These are phyloP conservation scores for Eupleurogrammus muticus DNA, from an alignment of 2,797 vertebrate species.

Conservation along the genomic window DNA sequence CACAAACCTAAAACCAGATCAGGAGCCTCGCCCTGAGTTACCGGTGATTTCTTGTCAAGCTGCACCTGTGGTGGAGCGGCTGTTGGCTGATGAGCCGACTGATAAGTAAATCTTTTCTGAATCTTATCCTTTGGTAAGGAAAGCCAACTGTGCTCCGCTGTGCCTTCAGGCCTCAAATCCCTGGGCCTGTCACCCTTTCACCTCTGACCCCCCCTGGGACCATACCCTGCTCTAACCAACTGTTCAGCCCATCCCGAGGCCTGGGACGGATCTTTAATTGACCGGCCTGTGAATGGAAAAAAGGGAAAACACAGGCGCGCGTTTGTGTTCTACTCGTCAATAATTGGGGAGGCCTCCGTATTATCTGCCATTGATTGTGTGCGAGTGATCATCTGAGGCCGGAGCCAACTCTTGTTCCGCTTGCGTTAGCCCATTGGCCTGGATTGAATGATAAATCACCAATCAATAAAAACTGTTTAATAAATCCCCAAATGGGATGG, in stretches of 20 bases:
- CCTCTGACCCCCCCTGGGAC: conserved; percentile 54
- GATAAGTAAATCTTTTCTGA: conserved; percentile 59
- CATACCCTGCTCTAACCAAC: conserved; percentile 53
- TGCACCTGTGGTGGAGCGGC: conserved; percentile 58
- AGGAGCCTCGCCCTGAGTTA: conserved; percentile 1
- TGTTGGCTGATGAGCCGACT: conserved; percentile 53
- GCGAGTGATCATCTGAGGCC: conserved; percentile 61
- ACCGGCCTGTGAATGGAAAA: conserved; percentile 53
- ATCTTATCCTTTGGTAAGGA: conserved; percentile 35
- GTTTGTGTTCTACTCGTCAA: conserved; percentile 61
- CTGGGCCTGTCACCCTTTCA: conserved; percentile 47
- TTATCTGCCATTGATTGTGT: conserved; percentile 74
- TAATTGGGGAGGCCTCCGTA: conserved; percentile 56
- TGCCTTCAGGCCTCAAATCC: conserved; percentile 46
- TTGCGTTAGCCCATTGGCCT: conserved; percentile 54
- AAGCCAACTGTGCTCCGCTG: conserved; percentile 40
- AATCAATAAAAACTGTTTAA: conserved; percentile 69
- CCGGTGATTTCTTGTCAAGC: conserved; percentile 40
- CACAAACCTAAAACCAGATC: not conserved
- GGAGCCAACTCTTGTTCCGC: conserved; percentile 49
- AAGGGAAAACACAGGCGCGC: conserved; percentile 33
- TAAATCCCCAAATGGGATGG: conserved; percentile 37
- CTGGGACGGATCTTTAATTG: conserved; percentile 52
- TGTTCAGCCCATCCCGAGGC: conserved; percentile 24
- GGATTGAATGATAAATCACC: conserved; percentile 61